A percentile compares a stretch with the other conserved stretches of the same genome.
These are phyloP conservation scores for Machimus rusticus DNA, from an alignment of 2,888 invertebrate genomes.

Conservation along the genomic window DNA sequence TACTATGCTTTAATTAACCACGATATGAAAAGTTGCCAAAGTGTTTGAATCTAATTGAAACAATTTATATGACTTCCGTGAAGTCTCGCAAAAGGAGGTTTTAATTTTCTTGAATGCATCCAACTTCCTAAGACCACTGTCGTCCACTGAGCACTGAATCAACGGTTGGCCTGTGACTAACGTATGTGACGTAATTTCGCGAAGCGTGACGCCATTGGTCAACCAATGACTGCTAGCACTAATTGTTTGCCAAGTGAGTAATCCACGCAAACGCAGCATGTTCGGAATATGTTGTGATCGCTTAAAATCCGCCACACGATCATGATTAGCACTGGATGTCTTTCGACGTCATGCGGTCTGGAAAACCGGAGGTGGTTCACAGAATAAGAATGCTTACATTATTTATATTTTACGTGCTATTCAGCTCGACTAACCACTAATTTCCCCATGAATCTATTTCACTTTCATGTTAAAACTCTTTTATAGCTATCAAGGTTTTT, in stretches of 20 bases:
- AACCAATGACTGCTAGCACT: background rate
- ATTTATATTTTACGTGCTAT: background rate
- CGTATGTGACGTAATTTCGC: background rate
- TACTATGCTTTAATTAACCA: background rate
- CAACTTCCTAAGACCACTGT: background rate
- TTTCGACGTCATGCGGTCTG: background rate
- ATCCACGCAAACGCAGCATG: background rate
- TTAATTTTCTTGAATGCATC: background rate
- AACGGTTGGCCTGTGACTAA: background rate
- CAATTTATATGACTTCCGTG: background rate
- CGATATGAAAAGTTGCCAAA: background rate
- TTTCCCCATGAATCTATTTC: background rate
- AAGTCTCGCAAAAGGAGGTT: background rate
- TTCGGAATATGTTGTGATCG: background rate
- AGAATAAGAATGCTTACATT: background rate
- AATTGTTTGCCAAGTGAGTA: background rate
- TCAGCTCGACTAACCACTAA: background rate
- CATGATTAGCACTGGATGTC: background rate
- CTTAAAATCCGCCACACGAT: background rate
- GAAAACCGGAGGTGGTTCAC: background rate
- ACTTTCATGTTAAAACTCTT: background rate
- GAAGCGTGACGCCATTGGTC: background rate
- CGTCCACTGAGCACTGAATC: background rate
- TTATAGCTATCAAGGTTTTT: background rate
- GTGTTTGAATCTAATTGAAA: background rate